Conservation (phyloP, 2,113 vertebrate genomes). For the Cynoglossus semilaevis region DNA sequence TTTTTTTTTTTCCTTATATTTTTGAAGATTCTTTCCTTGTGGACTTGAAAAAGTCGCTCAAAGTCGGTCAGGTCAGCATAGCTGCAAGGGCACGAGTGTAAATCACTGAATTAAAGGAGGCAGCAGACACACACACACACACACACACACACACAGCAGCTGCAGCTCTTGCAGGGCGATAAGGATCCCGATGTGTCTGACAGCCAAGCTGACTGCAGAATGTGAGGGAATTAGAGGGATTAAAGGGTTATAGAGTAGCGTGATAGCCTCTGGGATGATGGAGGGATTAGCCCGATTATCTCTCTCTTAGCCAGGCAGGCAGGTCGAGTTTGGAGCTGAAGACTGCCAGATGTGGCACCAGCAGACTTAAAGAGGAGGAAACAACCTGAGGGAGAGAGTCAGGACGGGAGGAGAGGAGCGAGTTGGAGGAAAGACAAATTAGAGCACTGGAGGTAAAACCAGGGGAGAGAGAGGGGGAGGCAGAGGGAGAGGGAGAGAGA, state of each 20-base stretch:
- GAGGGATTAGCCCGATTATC: constrained; percentile 81
- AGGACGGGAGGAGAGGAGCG: not conserved
- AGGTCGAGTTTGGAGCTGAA: constrained; percentile 63
- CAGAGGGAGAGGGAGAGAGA: constrained; percentile 8
- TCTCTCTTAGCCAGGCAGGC: constrained; percentile 61
- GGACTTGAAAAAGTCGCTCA: constrained; percentile 47
- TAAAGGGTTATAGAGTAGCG: constrained; percentile 79
- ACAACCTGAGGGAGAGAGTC: constrained; percentile 38
- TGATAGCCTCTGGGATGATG: constrained; percentile 79
- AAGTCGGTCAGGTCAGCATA: constrained; percentile 53
- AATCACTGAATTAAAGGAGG: constrained; percentile 62
- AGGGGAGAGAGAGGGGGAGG: constrained; percentile 11
- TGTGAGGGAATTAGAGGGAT: constrained; percentile 81
- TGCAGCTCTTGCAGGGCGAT: constrained; percentile 65
- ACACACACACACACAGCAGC: constrained; percentile 24
- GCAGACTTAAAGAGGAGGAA: constrained; percentile 58
- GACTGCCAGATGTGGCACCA: constrained; percentile 75
- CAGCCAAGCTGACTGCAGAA: constrained; percentile 74
- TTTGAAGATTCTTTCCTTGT: constrained; percentile 51
- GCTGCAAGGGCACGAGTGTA: constrained; percentile 50
- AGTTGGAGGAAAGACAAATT: not conserved
- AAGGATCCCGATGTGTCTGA: constrained; percentile 77
- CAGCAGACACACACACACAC: constrained; percentile 16
- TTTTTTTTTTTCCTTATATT: not conserved
- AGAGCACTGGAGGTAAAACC: constrained; percentile 7